Evolutionary conservation across 2,888 invertebrate species (phyloP), one percentile per base, ranked within the genome.

Genomic region (Aleiodes alternator): DNA sequence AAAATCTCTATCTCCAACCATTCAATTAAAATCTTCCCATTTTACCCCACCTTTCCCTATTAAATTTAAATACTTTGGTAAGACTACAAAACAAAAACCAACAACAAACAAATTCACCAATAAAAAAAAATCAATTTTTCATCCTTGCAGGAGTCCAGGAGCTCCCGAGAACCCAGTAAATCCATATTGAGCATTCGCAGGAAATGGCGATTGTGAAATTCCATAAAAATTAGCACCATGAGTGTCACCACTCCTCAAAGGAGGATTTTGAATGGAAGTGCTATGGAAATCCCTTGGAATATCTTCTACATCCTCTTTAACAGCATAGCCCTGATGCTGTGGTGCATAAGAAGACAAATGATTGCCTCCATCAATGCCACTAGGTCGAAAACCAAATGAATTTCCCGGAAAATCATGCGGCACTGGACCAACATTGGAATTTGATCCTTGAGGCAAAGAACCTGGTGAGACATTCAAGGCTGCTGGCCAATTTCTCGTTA

Each of bases 401-500:
- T 16, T 14, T 1, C 38, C 48, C 4, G 73, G 43, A 53, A 69
- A 55, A 7, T 64, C 14, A 4, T 38, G 48, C 3, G 11, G 14
- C 9, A 8, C 31, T 4, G 66, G 31, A 31, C 16, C 55, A 50
- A 55, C 55, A 43, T 16, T 53, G 8, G 53, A 53, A 29, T 14
- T 29, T 31, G 43, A 64, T 43, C 43, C 57, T 43, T 48, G 57
- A n/a, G n/a, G n/a, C n/a, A n/a, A n/a, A n/a, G n/a, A n/a, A n/a
- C n/a, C n/a, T 11, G 66, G 29, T 66, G 29, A 66, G 6, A 11
- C 4, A 23, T 68, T 43, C 14, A 73, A 23, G 5, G 43, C 31
- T 0, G 72, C 77, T 0, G 88, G 86, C 88, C 88, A 89, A 4
- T 75, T 80, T 56, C 85, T 87, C 0, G 86, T 84, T n/a, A 89